These are phyloP conservation scores for Rosalia funebris DNA, from an alignment of 2,888 invertebrate species.

Conservation along the genomic window DNA sequence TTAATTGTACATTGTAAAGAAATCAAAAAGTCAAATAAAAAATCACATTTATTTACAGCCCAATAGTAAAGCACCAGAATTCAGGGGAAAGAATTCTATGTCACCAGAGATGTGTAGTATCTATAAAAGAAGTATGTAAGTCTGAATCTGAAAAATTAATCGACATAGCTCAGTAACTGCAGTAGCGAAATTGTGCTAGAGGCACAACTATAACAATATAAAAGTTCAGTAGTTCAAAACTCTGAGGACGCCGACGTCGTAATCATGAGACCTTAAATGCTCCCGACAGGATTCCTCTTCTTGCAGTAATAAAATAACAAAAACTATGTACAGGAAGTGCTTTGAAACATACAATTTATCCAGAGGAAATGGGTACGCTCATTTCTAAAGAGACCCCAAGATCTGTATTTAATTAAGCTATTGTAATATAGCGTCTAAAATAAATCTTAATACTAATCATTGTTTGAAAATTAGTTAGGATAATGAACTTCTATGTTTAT, in stretches of 20 bases:
- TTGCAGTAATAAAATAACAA: conserved; percentile 29
- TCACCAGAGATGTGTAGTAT: conserved; percentile 8
- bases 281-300: conserved; percentile 34
- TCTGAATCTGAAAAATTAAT: conserved; percentile 31
- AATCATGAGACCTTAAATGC: conserved; percentile 46
- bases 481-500: too few species aligned
- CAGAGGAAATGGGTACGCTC: too few species aligned
- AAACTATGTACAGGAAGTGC: conserved; percentile 18
- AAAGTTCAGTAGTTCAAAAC: conserved; percentile 50
- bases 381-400: too few species aligned
- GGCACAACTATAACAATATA: conserved; percentile 45
- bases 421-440: too few species aligned
- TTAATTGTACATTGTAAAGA: too few species aligned
- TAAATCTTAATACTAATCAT: too few species aligned
- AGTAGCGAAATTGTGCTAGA: conserved; percentile 30
- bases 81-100: neutral
- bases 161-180: conserved; percentile 31
- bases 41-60: too few species aligned
- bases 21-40: too few species aligned
- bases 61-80: too few species aligned
- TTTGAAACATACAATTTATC: too few species aligned
- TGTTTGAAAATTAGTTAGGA: too few species aligned
- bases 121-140: conserved; percentile 24
- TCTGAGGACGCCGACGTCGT: conserved; percentile 40
- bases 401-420: too few species aligned